These are phyloP conservation scores for Daubentonia madagascariensis DNA, from an alignment of 2,113 vertebrate genomes.

Conservation along the genomic window DNA sequence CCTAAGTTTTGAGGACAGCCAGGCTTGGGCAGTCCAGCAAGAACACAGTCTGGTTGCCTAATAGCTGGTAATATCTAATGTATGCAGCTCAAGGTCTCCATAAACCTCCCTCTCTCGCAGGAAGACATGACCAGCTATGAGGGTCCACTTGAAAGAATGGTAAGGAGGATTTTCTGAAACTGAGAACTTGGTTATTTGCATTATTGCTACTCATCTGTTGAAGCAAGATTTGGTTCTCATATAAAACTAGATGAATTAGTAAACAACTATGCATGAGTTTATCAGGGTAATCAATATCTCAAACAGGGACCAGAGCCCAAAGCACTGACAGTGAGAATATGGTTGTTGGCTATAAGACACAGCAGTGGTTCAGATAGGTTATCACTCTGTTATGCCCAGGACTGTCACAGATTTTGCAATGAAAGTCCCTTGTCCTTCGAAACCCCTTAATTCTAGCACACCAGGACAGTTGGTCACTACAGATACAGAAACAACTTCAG, in stretches of 20 bases:
- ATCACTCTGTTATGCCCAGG: neutral
- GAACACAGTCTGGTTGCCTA: neutral
- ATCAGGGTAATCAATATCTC: neutral
- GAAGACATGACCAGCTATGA: neutral
- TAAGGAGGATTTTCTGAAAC: neutral
- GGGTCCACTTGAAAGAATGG: neutral
- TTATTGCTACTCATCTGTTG: neutral
- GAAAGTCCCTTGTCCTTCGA: neutral
- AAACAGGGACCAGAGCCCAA: neutral
- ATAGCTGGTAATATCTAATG: neutral
- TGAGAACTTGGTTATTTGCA: neutral
- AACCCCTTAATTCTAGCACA: neutral
- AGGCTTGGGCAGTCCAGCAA: neutral
- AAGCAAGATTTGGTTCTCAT: neutral
- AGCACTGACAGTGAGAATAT: neutral
- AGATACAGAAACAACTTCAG: neutral
- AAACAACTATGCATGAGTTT: neutral
- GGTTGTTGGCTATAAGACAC: neutral
- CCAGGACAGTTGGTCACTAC: neutral
- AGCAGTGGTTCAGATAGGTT: neutral
- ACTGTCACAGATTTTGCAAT: neutral
- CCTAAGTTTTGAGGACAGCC: neutral
- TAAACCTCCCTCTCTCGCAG: neutral
- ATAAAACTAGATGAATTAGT: neutral
- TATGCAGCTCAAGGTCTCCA: neutral